Base-by-base conservation (phyloP, 2,888 invertebrate species). In the Apamea epomidion region DNA sequence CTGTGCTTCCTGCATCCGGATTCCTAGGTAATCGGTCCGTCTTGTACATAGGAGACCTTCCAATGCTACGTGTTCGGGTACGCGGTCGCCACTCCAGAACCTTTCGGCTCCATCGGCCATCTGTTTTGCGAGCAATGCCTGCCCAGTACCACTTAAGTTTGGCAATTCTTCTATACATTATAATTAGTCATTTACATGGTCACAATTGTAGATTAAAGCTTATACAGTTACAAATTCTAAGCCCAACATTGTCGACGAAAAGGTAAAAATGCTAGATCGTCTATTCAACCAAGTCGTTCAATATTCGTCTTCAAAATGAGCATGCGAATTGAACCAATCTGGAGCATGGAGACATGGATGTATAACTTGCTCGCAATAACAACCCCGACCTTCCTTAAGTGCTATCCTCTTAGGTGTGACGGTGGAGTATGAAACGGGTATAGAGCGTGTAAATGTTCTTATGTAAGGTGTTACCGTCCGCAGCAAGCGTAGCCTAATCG, bases 311-410 rank as follows among this genome's bases (percentile, higher is more conserved):
- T 75, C 68, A 51, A 84, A 83, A 83, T 83, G 83, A 84, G 74
- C 76, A 84, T 65, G 37, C 65, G n/a, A 54, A 60, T 58, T 65
- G 60, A 65, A 42, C 65, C 81, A 73, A 84, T 81, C 72, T 76
- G 42, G 72, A 21, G 25, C 64, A 54, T 3, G 69, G 60, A n/a
- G 45, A 42, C n/a, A 29, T 32, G 32, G 71, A 71, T 68, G 84
- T 84, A 51, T 83, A 75, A 80, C 84, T 84, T 84, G 75, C 72
- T 69, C 29, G 68, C 42, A 84, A 85, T 85, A 84, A 81, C 76
- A 70, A 32, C 45, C 76, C 60, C 76, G 62, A 81, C 81, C 85
- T 84, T 80, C 84, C 72, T 65, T 76, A 74, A 71, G 85, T 75
- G 83, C 32, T 81, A 74, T 85, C 76, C 76, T 81, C 73, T 85